Base-by-base conservation (phyloP, 2,113 vertebrate species). In the Hirundichthys speculiger region DNA sequence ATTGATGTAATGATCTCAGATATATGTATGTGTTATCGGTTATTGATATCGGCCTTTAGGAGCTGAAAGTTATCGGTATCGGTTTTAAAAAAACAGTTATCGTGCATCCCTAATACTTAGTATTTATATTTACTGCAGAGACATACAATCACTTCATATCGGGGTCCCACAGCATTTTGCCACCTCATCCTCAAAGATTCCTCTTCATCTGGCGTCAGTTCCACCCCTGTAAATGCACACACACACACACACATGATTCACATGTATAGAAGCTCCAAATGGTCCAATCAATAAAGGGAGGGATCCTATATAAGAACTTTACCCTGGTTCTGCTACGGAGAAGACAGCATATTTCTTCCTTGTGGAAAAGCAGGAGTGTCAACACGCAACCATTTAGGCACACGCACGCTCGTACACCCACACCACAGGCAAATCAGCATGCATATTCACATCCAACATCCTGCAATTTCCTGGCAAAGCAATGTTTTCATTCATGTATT, bases 71-170 rank as follows among this genome's bases (percentile, higher is more conserved):
- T n/a, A n/a, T n/a, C n/a, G n/a, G n/a, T n/a, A n/a, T n/a, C n/a
- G n/a, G 16, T 9, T 40, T 40, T 40, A 13, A 13, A 1, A 15
- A 14, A 15, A 1, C 2, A 15, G 2, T 16, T 16, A 5, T 41
- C 16, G 13, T 41, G 3, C 16, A 5, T 41, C 3, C 13, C 3
- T 15, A 5, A 20, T 6, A 18, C 7, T 41, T 4, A 42, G 21
- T 14, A 12, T n/a, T 18, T 22, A 39, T 63, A 16, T 50, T 34
- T 1, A 19, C 38, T 1, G 57, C 3, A 60, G 67, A 89, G 61
- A 93, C 95, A 1, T 93, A 98, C 96, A 92, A 93, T 92, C 72
- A 98, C 90, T 88, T 97, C 93, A 62, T 94, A 95, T 83, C 92
- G 89, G 0, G 82, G 82, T 41, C 96, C 96, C 64, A 97, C 89